These are phyloP conservation scores for Hirtodrosophila duncani DNA, from an alignment of 2,888 invertebrate genomes.

Conservation along the genomic window DNA sequence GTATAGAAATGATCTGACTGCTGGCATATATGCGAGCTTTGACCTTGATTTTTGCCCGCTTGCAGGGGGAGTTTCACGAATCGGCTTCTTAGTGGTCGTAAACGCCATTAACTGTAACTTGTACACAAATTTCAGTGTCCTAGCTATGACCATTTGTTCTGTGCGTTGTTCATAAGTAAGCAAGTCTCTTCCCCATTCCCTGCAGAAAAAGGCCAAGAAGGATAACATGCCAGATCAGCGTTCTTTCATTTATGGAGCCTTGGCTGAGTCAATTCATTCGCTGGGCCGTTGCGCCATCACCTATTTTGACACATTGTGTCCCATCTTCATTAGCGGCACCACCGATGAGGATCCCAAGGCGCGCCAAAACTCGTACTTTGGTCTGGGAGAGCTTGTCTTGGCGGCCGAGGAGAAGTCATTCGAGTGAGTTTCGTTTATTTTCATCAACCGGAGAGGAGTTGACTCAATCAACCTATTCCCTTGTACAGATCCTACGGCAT, in stretches of 20 bases:
- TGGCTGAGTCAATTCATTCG: slow-evolving; percentile 85
- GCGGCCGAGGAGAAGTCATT: slow-evolving; percentile 83
- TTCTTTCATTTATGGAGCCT: slow-evolving; percentile 85
- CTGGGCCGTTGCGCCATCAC: slow-evolving; percentile 80
- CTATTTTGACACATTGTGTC: slow-evolving; percentile 82
- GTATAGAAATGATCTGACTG: too few species aligned
- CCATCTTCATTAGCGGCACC: slow-evolving; percentile 82
- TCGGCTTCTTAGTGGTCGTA: too few species aligned
- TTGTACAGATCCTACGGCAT: slow-evolving; percentile 81
- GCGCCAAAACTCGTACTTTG: slow-evolving; percentile 87
- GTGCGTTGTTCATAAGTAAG: neutral
- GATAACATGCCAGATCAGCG: slow-evolving; percentile 81
- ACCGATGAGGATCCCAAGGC: slow-evolving; percentile 84
- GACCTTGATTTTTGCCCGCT: too few species aligned
- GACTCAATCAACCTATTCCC: neutral
- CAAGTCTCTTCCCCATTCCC: slow-evolving; percentile 21
- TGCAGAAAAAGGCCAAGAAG: slow-evolving; percentile 82
- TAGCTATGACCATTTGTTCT: too few species aligned
- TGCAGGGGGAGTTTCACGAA: too few species aligned
- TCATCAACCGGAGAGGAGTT: too few species aligned
- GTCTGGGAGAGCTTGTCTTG: slow-evolving; percentile 85
- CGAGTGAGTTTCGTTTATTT: slow-evolving; percentile 78
- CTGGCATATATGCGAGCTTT: too few species aligned
- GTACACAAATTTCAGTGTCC: too few species aligned
- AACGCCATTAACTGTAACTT: too few species aligned